Evolutionary conservation across 2,888 invertebrate genomes (phyloP), one percentile per base, ranked within the genome.

Genomic region (Antitype chi): DNA sequence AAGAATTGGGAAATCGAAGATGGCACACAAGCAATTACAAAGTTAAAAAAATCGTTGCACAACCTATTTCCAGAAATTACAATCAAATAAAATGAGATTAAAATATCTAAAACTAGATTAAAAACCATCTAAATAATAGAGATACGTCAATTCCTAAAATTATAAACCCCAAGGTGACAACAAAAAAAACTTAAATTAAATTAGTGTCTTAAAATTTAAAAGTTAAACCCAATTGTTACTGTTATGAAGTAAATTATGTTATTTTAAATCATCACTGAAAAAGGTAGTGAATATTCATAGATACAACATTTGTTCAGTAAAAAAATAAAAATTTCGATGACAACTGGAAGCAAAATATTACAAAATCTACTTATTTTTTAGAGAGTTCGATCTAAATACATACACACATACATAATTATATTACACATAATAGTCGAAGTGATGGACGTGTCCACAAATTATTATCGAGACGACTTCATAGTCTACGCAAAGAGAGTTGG

Each of bases 361-460:
- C 75, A 87, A 88, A 80, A 75, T 74, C 75, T 88, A 80, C 74
- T 81, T 81, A 87, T 83, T 84, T 68, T 88, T 80, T 90, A 90
- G 71, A 87, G 82, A 86, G 78, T 91, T 90, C 76, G 82, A 89
- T 90, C 89, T 91, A 91, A 89, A 89, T 91, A 92, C 90, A 91
- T 90, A 91, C 88, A 89, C 87, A 88, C 86, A 81, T 87, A 89
- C 83, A 87, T 89, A 89, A 87, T 88, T 91, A 91, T 90, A 88
- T 91, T 92, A 93, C 91, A 93, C 79, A 83, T 90, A 88, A 87
- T 89, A 91, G 87, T 90, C 81, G 87, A 90, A 91, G 90, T 92
- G 91, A 94, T 91, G 94, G 94, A 95, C 94, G 91, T 90, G 88
- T 93, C 94, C 93, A 95, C 89, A 94, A 89, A 93, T 88, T 86